Base-by-base conservation (phyloP, 2,113 vertebrate species). In the Seriola dumerili region DNA sequence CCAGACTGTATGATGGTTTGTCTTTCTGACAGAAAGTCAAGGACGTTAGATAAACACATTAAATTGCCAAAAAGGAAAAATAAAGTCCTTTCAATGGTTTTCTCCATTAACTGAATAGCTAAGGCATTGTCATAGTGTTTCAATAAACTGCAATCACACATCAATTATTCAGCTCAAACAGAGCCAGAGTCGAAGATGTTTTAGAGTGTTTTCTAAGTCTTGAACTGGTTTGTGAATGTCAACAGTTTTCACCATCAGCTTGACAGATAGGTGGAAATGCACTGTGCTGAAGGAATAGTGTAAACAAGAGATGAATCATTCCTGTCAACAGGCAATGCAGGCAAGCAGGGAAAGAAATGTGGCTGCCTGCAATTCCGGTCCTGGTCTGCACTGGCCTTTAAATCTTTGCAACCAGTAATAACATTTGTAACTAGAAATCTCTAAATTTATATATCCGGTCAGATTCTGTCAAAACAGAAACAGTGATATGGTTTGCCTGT, bases 221-320 rank as follows among this genome's bases (percentile, higher is more conserved):
- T 21, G 42, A 82, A 76, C 84, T 69, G 81, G 85, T 81, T 82
- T 79, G 81, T 76, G 90, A 78, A 80, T 75, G 87, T 90, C 87
- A 88, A 80, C 89, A 88, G 85, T 81, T 78, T 82, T 82, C 77
- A 42, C 44, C n/a, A 7, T 76, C 72, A 68, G 23, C 72, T 55
- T 77, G 91, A 92, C 87, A 87, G 85, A 91, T 76, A 89, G 29
- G 83, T 86, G 79, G 73, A 91, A 87, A 83, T 83, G 82, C 81
- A 80, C 68, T 42, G 67, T 34, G 32, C 57, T 68, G 81, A 86
- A 71, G 73, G 80, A 83, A 64, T 3, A 73, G 81, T 69, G 86
- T 81, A 89, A 92, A 90, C 88, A 88, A 8, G 52, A 88, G 82
- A 91, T 89, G 86, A 93, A 85, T 87, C 89, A 88, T 59, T 36